These are phyloP conservation scores for Philypnodon macrostomus DNA, from an alignment of 2,797 vertebrate genomes.

Conservation along the genomic window DNA sequence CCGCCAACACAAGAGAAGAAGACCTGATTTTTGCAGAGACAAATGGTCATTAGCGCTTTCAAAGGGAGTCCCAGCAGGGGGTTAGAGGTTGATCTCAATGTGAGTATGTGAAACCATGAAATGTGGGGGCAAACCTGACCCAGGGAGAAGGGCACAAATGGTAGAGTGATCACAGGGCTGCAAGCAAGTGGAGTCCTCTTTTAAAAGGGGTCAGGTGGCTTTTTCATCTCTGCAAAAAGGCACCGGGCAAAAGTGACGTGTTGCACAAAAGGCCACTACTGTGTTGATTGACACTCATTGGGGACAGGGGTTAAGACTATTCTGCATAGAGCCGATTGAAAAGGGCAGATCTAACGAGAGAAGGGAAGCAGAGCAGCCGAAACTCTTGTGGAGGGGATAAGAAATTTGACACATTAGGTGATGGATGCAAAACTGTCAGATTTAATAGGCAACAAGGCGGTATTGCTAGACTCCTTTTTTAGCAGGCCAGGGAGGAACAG, in stretches of 20 bases:
- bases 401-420: slow-evolving; percentile 61
- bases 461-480: slow-evolving; percentile 49
- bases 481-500: slow-evolving; percentile 65
- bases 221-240: slow-evolving; percentile 72
- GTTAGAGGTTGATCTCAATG: slow-evolving; percentile 66
- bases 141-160: slow-evolving; percentile 71
- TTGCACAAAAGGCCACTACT: slow-evolving; percentile 55
- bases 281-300: slow-evolving; percentile 63
- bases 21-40: slow-evolving; percentile 46
- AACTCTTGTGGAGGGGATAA: slow-evolving; percentile 32
- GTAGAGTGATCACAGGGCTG: slow-evolving; percentile 72
- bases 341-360: slow-evolving; percentile 40
- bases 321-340: slow-evolving; percentile 44
- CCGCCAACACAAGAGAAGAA: slow-evolving; percentile 26
- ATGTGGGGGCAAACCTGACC: slow-evolving; percentile 65
- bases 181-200: slow-evolving; percentile 48
- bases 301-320: slow-evolving; percentile 46
- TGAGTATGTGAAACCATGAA: slow-evolving; percentile 65
- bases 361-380: slow-evolving; percentile 24
- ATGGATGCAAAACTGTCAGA: slow-evolving; percentile 74
- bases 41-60: slow-evolving; percentile 76
- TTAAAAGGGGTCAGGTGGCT: slow-evolving; percentile 76
- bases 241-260: slow-evolving; percentile 50
- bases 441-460: slow-evolving; percentile 72
- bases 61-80: slow-evolving; percentile 58